Evolutionary conservation across 2,888 invertebrate genomes (phyloP).

Genomic region (Drosophila meridiana): DNA sequence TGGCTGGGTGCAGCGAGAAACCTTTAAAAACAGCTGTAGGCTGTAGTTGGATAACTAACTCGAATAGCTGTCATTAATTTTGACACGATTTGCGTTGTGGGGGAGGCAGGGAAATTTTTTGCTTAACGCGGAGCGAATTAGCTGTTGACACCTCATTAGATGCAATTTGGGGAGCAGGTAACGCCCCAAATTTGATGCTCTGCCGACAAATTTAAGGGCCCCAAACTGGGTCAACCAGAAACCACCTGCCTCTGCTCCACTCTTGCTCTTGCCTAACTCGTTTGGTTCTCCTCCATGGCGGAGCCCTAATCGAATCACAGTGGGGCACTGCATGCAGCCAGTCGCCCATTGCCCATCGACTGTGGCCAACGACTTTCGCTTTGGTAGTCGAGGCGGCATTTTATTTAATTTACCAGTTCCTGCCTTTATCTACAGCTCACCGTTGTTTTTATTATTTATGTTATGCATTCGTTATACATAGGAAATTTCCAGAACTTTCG

Average conservation of each 20-base stretch:
- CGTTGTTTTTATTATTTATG: neutral
- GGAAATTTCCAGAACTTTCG: constrained; percentile 15
- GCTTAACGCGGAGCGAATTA: constrained; percentile 52
- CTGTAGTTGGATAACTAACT: neutral
- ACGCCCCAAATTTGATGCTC: constrained; percentile 28
- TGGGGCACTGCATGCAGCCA: constrained; percentile 19
- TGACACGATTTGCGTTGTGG: constrained; percentile 32
- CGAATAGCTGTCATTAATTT: constrained; percentile 11
- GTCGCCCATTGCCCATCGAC: constrained; percentile 28
- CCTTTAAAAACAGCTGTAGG: constrained; percentile 21
- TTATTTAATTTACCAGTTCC: constrained; percentile 29
- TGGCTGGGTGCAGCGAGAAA: constrained; percentile 51
- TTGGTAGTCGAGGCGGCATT: constrained; percentile 23
- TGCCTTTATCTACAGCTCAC: constrained; percentile 7
- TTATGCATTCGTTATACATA: constrained; percentile 21
- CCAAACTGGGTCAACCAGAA: constrained; percentile 56
- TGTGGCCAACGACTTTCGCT: constrained; percentile 68
- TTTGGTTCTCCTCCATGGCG: constrained; percentile 38
- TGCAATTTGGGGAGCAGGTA: constrained; percentile 44
- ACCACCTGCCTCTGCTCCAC: neutral
- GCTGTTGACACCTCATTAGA: constrained; percentile 62
- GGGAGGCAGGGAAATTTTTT: constrained; percentile 8
- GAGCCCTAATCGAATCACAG: constrained; percentile 57
- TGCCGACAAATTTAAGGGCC: constrained; percentile 9
- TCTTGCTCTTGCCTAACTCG: constrained; percentile 8